phyloP scores from a whole-genome alignment of 2,888 invertebrate species.

The Podabrus alpinus region DNA sequence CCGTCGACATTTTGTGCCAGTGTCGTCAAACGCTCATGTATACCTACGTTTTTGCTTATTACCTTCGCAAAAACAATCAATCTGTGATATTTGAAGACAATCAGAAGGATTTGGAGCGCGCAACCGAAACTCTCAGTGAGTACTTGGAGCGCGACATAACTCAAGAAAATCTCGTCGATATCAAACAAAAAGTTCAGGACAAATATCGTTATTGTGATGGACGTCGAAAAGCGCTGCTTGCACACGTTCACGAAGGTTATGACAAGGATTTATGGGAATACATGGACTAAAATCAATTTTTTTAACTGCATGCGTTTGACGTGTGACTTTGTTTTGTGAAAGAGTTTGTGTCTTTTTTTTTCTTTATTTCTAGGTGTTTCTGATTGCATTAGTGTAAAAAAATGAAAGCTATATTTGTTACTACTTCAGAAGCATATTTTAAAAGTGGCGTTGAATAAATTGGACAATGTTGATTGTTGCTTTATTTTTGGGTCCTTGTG shows the following conservation, averaged over 20 bases:
- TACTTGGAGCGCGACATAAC: constrained; percentile 98
- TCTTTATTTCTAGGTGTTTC: not conserved
- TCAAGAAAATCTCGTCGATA: constrained; percentile 93
- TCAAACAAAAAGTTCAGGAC: constrained; percentile 99
- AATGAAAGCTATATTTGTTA: constrained; percentile 21
- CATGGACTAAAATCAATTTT: constrained; percentile 65
- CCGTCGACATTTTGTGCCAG: constrained; percentile 94
- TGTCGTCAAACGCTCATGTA: constrained; percentile 99
- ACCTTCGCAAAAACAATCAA: constrained; percentile 97
- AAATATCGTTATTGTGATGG: constrained; percentile 99
- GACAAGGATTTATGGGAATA: constrained; percentile 99
- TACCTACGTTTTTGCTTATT: constrained; percentile 99
- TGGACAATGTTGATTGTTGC: not conserved
- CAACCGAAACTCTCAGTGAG: constrained; percentile 97
- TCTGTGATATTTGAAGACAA: constrained; percentile 99
- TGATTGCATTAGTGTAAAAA: not conserved
- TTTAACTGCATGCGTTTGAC: constrained; percentile 9
- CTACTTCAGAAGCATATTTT: constrained; percentile 2
- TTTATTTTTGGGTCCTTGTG: not conserved
- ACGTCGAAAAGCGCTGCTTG: constrained; percentile 90
- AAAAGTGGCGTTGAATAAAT: not conserved
- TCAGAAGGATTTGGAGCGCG: constrained; percentile 96
- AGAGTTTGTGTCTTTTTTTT: not conserved
- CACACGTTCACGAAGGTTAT: constrained; percentile 98
- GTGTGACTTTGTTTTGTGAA: constrained; percentile 2